Percentiles rank a stretch among this genome's conserved stretches.
Conservation (phyloP, 2,113 vertebrate species). For the Plotosus lineatus region DNA sequence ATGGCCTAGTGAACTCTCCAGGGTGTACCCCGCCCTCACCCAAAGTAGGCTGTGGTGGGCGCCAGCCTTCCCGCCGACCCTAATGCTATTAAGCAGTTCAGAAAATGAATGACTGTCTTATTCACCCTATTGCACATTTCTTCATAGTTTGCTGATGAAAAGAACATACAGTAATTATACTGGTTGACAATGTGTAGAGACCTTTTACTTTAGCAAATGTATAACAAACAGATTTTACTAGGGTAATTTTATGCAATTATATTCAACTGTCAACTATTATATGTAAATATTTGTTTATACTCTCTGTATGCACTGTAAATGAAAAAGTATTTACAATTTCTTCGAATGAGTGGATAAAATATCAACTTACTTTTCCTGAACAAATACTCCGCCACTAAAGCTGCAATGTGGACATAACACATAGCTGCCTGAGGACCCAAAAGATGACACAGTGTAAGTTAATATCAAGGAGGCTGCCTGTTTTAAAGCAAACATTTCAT, state of each 20-base stretch:
- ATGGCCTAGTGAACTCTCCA: too few species aligned
- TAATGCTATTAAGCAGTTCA: too few species aligned
- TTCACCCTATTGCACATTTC: too few species aligned
- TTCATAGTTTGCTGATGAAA: background rate
- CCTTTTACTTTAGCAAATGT: background rate
- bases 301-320: background rate
- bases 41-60: too few species aligned
- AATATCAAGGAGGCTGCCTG: background rate
- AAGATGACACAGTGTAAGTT: background rate
- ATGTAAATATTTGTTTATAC: background rate
- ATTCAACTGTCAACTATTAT: background rate
- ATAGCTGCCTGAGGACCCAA: constrained; percentile 76
- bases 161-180: background rate
- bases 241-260: background rate
- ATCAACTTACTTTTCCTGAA: constrained; percentile 89
- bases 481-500: background rate
- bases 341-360: background rate
- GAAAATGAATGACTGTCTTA: too few species aligned
- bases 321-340: background rate
- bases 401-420: constrained; percentile 93
- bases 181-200: background rate
- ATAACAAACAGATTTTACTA: too few species aligned
- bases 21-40: too few species aligned
- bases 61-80: too few species aligned
- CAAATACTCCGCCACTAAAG: constrained; percentile 92